Percentiles rank a stretch among this genome's conserved stretches.
phyloP scores from a whole-genome alignment of 1,140 invertebrate genomes.

The Brachionus sp. region DNA sequence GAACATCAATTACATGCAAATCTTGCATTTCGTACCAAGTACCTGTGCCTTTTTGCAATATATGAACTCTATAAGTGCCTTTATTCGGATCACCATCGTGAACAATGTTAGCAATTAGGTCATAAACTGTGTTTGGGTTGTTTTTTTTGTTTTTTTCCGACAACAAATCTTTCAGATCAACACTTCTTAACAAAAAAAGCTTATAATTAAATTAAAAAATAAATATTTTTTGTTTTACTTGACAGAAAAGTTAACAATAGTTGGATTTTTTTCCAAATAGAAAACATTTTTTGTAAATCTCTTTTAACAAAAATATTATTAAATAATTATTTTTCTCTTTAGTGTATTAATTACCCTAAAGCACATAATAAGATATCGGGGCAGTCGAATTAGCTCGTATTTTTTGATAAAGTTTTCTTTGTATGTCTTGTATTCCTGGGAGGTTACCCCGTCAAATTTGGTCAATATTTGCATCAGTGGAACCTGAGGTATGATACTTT shows the following conservation, averaged over 20 bases:
- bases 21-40: constrained; percentile 96
- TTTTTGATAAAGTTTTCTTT: constrained; percentile 96
- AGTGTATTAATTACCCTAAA: constrained; percentile 69
- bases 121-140: constrained; percentile 72
- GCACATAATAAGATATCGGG: constrained; percentile 94
- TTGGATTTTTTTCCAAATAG: constrained; percentile 97
- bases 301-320: constrained; percentile 60
- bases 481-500: constrained; percentile 97
- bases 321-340: not conserved
- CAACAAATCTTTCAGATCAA: constrained; percentile 94
- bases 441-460: constrained; percentile 90
- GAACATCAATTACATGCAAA: constrained; percentile 92
- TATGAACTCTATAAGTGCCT: constrained; percentile 85
- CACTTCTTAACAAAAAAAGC: constrained; percentile 66
- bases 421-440: constrained; percentile 98
- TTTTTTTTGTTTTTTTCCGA: constrained; percentile 66
- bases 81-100: constrained; percentile 92
- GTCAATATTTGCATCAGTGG: constrained; percentile 85
- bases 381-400: constrained; percentile 89
- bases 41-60: constrained; percentile 79
- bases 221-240: constrained; percentile 69
- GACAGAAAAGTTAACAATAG: constrained; percentile 98
- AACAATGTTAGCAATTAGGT: constrained; percentile 94
- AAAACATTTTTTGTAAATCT: constrained; percentile 98
- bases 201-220: not conserved